These are phyloP conservation scores for Anthopleura xanthogrammica DNA, from an alignment of 92 coral and sea anemone species.

Conservation along the genomic window DNA sequence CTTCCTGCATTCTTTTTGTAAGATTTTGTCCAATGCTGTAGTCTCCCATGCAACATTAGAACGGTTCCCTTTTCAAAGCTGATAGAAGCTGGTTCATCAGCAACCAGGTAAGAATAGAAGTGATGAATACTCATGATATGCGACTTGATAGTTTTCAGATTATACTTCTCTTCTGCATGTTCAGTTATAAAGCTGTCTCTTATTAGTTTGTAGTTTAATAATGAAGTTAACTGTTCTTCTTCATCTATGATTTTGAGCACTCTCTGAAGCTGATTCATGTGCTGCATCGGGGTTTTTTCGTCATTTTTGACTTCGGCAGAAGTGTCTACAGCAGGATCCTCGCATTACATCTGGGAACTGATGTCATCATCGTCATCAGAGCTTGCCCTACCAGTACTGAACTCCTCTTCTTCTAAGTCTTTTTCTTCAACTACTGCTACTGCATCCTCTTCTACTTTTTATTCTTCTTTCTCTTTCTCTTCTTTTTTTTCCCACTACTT, in stretches of 20 bases:
- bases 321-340: no score
- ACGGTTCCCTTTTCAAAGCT: conserved; percentile 34
- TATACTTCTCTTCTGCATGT: conserved; percentile 47
- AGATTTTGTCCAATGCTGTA: conserved; percentile 54
- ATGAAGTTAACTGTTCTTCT: conserved; percentile 23
- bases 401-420: no score
- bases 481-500: neutral
- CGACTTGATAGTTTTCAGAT: conserved; percentile 61
- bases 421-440: no score
- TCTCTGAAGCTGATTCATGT: conserved; percentile 38
- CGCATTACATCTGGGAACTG: no score
- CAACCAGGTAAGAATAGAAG: conserved; percentile 45
- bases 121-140: conserved; percentile 70
- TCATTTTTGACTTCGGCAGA: conserved; percentile 72
- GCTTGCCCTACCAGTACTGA: no score
- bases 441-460: neutral
- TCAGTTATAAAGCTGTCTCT: conserved; percentile 45
- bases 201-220: conserved; percentile 46
- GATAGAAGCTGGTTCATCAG: conserved; percentile 53
- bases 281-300: conserved; percentile 55
- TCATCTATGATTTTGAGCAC: conserved; percentile 32
- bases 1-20: conserved; percentile 41
- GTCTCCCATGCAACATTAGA: conserved; percentile 40
- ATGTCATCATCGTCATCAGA: no score
- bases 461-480: neutral